These are phyloP conservation scores for Ursus arctos DNA, from an alignment of 2,113 vertebrate genomes.

Conservation along the genomic window DNA sequence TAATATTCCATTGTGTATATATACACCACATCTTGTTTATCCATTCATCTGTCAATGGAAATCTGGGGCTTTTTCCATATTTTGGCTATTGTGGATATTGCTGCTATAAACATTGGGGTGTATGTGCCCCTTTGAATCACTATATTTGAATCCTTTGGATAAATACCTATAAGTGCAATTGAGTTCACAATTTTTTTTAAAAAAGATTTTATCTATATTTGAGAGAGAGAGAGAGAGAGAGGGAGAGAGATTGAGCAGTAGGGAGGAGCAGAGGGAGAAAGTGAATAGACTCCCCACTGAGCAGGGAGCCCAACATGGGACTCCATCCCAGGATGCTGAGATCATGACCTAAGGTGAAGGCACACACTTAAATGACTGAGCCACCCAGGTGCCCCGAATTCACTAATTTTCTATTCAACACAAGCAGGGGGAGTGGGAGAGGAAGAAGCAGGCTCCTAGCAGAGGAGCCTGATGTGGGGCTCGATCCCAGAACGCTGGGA, in stretches of 20 bases:
- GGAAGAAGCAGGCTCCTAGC: too few species aligned
- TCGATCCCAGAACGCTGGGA: too few species aligned
- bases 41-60: too few species aligned
- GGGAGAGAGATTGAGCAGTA: neutral
- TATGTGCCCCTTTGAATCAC: too few species aligned
- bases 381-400: neutral
- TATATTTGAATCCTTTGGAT: neutral
- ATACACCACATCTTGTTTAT: too few species aligned
- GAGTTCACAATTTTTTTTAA: neutral
- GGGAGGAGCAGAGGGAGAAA: neutral
- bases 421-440: too few species aligned
- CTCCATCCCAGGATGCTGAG: neutral
- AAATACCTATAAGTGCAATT: neutral
- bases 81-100: too few species aligned
- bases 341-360: neutral
- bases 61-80: too few species aligned
- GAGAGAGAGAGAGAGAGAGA: neutral
- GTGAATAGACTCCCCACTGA: neutral
- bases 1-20: neutral
- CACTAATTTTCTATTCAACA: constrained; percentile 28
- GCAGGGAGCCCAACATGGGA: too few species aligned
- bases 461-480: too few species aligned
- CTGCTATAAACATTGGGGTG: too few species aligned
- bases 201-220: neutral
- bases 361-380: neutral